A percentile compares a stretch with the other conserved stretches of the same genome.
Evolutionary conservation across 2,888 invertebrate genomes (phyloP).

Genomic region (Drosophila picticornis): DNA sequence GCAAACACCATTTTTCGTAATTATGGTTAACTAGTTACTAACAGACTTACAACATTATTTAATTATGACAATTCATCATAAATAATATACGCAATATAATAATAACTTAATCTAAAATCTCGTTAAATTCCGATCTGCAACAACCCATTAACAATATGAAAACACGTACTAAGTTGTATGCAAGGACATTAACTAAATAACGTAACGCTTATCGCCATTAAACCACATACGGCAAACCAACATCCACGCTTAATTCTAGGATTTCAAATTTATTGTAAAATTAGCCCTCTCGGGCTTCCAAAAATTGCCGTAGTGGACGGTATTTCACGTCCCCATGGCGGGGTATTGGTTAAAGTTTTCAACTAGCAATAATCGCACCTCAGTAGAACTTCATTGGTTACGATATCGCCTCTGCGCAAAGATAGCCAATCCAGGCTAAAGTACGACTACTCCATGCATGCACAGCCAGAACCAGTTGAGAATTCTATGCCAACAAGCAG

Average conservation of each 20-base stretch:
- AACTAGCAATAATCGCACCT: constrained; percentile 97
- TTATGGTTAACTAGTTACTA: not conserved
- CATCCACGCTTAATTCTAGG: fast-evolving
- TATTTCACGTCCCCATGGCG: constrained; percentile 94
- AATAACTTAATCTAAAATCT: not conserved
- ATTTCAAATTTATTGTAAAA: too few species aligned
- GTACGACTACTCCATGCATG: constrained; percentile 38
- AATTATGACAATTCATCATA: not conserved
- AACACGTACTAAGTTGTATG: not conserved
- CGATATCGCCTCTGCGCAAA: constrained; percentile 97
- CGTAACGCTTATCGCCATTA: not conserved
- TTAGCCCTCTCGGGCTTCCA: constrained; percentile 88
- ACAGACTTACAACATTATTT: not conserved
- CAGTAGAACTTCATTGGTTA: constrained; percentile 96
- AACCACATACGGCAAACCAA: fast-evolving
- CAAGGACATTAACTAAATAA: not conserved
- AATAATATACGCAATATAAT: not conserved
- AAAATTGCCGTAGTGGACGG: constrained; percentile 95
- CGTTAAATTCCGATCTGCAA: not conserved
- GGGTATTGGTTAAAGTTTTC: constrained; percentile 97
- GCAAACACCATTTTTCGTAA: not conserved
- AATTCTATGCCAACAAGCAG: constrained; percentile 55
- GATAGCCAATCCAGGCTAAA: constrained; percentile 85
- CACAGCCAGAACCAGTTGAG: constrained; percentile 57
- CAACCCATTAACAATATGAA: fast-evolving